Evolutionary conservation across 2,888 invertebrate species (phyloP).

Genomic region (Crepidodera aurea): DNA sequence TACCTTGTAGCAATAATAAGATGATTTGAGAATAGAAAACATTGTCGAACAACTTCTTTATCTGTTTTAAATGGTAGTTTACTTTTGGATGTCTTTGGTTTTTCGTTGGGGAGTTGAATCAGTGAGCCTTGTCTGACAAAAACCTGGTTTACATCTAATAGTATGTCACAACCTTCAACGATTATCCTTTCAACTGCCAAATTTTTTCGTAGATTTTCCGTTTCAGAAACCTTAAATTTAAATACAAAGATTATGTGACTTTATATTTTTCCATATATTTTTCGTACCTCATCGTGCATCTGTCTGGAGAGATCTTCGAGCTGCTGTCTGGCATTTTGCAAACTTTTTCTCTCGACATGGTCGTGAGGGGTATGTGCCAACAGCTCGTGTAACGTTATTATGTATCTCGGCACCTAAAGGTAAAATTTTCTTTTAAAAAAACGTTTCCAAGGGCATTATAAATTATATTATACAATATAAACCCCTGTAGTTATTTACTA

Average conservation of each 20-base stretch:
- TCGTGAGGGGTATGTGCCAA: constrained; percentile 93
- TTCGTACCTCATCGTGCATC: constrained; percentile 84
- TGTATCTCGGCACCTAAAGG: constrained; percentile 86
- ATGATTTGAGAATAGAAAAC: constrained; percentile 91
- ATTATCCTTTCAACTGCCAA: constrained; percentile 93
- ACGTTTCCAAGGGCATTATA: too few relatives aligned
- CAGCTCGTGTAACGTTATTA: constrained; percentile 88
- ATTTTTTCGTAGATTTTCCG: constrained; percentile 90
- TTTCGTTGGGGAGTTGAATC: constrained; percentile 75
- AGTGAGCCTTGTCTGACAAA: constrained; percentile 88
- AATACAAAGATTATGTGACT: neutral
- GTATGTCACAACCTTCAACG: constrained; percentile 91
- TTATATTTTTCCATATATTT: neutral
- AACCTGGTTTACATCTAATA: constrained; percentile 91
- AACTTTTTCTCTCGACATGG: constrained; percentile 89
- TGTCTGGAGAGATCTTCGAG: constrained; percentile 85
- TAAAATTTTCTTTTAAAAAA: neutral
- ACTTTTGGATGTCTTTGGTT: constrained; percentile 66
- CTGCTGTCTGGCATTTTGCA: constrained; percentile 87
- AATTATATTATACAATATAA: too few relatives aligned
- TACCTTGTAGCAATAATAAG: constrained; percentile 82
- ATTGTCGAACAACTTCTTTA: constrained; percentile 79
- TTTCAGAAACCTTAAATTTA: constrained; percentile 79
- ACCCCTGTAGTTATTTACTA: too few relatives aligned
- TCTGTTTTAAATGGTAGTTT: constrained; percentile 72